Conservation (phyloP, 2,113 vertebrate species). For the Carlito syrichta region DNA sequence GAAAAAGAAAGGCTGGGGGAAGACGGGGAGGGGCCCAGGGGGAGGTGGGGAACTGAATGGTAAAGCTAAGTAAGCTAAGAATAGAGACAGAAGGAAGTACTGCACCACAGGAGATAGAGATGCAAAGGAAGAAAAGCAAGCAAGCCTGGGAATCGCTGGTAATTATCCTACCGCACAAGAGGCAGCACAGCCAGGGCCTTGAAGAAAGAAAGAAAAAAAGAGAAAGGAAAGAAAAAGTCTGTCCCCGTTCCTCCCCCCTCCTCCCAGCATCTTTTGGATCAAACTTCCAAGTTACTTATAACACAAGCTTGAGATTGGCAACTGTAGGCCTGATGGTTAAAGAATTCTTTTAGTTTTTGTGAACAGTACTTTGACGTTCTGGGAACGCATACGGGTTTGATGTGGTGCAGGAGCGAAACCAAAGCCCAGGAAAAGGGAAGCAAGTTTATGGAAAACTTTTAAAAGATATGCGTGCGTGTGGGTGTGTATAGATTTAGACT, state of each 20-base stretch:
- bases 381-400: background rate
- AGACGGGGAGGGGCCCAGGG: background rate
- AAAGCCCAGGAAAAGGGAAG: background rate
- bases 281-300: background rate
- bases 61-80: slow-evolving; percentile 18
- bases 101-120: slow-evolving; percentile 45
- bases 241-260: background rate
- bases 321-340: background rate
- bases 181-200: background rate
- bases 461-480: background rate
- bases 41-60: background rate
- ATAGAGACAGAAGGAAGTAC: slow-evolving; percentile 64
- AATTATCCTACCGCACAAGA: background rate
- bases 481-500: background rate
- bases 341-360: background rate
- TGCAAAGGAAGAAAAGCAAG: background rate
- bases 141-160: background rate
- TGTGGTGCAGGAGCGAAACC: background rate
- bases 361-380: background rate
- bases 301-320: background rate
- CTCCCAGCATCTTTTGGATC: background rate
- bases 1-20: background rate
- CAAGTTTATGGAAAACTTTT: background rate
- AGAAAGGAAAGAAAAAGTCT: background rate
- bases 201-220: background rate